These are phyloP conservation scores for western clawed frog (Xenopus tropicalis) DNA, from an alignment of 2,113 vertebrate genomes.

Conservation along the genomic window DNA sequence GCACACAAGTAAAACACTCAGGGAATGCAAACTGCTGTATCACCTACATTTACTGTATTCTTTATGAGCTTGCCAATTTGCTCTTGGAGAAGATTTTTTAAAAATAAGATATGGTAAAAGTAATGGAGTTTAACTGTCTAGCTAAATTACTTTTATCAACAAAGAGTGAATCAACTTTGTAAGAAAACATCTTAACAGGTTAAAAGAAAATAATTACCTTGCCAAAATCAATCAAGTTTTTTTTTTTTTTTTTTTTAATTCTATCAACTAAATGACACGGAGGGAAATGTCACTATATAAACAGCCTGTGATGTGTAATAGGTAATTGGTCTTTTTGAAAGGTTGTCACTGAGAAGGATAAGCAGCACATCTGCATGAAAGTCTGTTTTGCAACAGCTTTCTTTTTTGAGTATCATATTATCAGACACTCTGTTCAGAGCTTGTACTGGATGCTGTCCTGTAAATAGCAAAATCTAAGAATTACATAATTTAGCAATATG, in stretches of 20 bases:
- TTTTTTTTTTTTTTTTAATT: constrained; percentile 1
- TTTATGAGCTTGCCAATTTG: no score
- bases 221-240: neutral
- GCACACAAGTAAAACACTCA: no score
- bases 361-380: neutral
- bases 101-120: no score
- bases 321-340: constrained; percentile 4
- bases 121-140: no score
- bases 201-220: neutral
- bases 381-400: neutral
- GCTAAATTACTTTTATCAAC: no score
- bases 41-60: no score
- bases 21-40: no score
- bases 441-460: no score
- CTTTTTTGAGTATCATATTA: neutral
- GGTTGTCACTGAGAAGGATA: neutral
- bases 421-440: neutral
- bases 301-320: neutral
- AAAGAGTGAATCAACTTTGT: neutral
- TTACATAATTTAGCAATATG: no score
- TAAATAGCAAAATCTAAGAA: no score
- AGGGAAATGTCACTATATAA: neutral
- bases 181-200: neutral
- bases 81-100: no score
- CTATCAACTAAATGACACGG: neutral